phyloP scores from a whole-genome alignment of 2,888 invertebrate species.

The Drosophila austrosaltans region DNA sequence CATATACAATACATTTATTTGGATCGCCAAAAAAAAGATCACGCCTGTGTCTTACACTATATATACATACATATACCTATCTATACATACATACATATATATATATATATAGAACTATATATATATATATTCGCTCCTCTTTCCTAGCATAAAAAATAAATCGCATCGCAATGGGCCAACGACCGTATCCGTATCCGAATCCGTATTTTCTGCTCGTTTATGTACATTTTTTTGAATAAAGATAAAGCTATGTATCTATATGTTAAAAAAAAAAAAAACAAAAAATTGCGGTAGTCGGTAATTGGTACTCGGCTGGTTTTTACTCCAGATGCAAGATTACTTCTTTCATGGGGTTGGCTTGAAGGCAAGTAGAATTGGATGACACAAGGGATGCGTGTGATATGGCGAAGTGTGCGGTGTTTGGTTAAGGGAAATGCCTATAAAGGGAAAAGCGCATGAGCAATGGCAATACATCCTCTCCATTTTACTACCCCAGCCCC shows the following conservation, averaged over 20 bases:
- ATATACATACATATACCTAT: background rate
- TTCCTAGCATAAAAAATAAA: background rate
- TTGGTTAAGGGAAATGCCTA: conserved; percentile 54
- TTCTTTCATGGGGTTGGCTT: conserved; percentile 38
- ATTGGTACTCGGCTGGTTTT: background rate
- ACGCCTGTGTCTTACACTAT: conserved; percentile 47
- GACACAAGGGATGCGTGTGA: conserved; percentile 7
- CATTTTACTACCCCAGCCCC: background rate
- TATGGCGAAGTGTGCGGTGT: conserved; percentile 5
- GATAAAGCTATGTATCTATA: conserved; percentile 34
- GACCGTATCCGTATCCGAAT: background rate
- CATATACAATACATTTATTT: conserved; percentile 8
- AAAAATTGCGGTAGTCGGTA: conserved; percentile 41
- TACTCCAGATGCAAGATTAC: conserved; percentile 1
- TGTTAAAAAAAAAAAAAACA: conserved; percentile 1
- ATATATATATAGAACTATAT: background rate
- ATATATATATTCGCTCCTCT: conserved; percentile 6
- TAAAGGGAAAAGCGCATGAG: conserved; percentile 71
- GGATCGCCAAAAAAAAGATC: conserved; percentile 34
- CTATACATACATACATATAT: conserved; percentile 2
- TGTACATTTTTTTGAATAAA: conserved; percentile 39
- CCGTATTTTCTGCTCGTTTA: conserved; percentile 20
- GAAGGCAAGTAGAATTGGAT: background rate
- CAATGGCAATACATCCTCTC: conserved; percentile 26
- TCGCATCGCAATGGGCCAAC: conserved; percentile 2